Conservation (phyloP, 1,140 invertebrate genomes). For the Sarcophaga peregrina region DNA sequence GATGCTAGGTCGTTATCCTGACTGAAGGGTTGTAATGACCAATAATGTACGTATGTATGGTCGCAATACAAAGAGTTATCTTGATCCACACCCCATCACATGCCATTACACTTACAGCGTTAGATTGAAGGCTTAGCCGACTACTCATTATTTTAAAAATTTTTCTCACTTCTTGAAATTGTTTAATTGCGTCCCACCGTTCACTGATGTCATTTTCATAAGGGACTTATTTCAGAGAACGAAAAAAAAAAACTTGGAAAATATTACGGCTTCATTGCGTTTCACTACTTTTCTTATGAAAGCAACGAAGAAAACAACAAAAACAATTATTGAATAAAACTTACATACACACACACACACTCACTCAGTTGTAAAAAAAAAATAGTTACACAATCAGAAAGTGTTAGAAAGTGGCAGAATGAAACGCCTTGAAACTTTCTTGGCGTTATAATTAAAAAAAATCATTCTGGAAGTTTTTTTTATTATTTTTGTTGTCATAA, state of each 20-base stretch:
- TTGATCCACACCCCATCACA: no score
- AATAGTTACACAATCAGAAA: neutral
- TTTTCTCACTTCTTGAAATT: no score
- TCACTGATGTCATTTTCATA: neutral
- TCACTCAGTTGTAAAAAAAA: neutral
- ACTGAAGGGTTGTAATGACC: no score
- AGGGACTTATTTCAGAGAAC: neutral
- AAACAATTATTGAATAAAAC: neutral
- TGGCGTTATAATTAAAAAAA: neutral
- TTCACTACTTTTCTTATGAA: neutral
- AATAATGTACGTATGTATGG: no score
- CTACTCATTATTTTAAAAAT: no score
- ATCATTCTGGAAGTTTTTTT: neutral
- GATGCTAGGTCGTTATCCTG: no score
- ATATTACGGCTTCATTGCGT: neutral
- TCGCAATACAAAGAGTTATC: no score
- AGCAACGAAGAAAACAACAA: neutral
- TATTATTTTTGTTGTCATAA: neutral
- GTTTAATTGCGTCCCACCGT: neutral
- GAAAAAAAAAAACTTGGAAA: neutral
- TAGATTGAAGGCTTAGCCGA: no score
- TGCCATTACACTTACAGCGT: no score
- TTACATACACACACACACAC: no score
- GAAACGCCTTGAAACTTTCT: slow-evolving; percentile 1
- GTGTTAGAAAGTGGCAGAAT: slow-evolving; percentile 10